Conservation (phyloP, 2,113 vertebrate species). For the Carassius carassius region DNA sequence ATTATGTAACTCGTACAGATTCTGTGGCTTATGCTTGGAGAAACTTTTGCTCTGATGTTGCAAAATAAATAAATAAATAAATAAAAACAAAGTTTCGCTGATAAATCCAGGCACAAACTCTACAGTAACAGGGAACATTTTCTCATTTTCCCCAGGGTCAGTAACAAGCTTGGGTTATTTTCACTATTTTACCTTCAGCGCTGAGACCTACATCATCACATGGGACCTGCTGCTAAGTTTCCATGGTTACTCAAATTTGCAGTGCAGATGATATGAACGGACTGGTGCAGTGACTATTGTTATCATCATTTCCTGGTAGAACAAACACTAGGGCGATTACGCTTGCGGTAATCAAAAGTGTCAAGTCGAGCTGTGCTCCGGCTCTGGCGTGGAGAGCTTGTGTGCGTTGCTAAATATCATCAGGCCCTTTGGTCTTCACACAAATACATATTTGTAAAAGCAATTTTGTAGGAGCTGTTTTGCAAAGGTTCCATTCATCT, state of each 20-base stretch:
- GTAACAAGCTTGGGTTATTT: background rate
- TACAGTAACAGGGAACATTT: conserved; percentile 13
- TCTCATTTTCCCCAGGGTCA: conserved; percentile 7
- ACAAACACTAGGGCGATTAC: conserved; percentile 25
- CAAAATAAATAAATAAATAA: conserved; percentile 33
- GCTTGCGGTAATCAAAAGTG: conserved; percentile 16
- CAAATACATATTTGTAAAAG: background rate
- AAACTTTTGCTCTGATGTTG: conserved; percentile 52
- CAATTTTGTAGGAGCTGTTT: background rate
- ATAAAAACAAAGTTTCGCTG: conserved; percentile 17
- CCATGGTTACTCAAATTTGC: conserved; percentile 60
- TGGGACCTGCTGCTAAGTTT: conserved; percentile 54
- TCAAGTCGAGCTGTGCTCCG: conserved; percentile 20
- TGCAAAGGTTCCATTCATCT: background rate
- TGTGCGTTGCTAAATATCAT: background rate
- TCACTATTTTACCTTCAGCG: conserved; percentile 29
- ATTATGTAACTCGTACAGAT: conserved; percentile 47
- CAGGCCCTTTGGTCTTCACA: background rate
- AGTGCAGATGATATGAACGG: conserved; percentile 49
- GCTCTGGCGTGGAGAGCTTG: background rate
- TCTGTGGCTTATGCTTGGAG: conserved; percentile 39
- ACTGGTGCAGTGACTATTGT: conserved; percentile 48
- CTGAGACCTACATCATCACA: conserved; percentile 49
- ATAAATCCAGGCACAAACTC: background rate
- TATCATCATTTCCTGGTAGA: conserved; percentile 57